Evolutionary conservation across 2,888 invertebrate species (phyloP), one percentile per base, ranked within the genome.

Genomic region (Temnothorax unifasciatus): DNA sequence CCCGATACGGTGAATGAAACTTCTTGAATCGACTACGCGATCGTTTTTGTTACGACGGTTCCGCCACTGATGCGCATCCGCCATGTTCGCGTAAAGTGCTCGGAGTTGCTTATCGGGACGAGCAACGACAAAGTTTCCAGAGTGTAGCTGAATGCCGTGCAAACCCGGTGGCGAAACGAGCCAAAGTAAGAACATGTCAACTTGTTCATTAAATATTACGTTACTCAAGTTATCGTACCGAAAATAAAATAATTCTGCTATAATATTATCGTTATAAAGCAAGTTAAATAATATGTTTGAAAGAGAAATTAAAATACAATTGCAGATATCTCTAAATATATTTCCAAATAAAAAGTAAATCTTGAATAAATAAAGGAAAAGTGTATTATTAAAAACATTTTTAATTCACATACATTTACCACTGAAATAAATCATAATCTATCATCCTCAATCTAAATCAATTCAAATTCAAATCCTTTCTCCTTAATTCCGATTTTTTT

Each of bases 1-100:
- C 50, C 29, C 79, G 82, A 82, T 64, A 47, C 74, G n/a, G 25
- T 73, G 75, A 81, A 81, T 81, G 79, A 81, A 81, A 81, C 74
- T 81, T 81, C 74, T 73, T 81, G 59, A 77, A 71, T 77, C 41
- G 54, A 79, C 73, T 79, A 59, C 13, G 13, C 34, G 47, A 59
- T 59, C 57, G 59, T 73, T 81, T 73, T 73, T 81, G 79, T 2
- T 15, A 44, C 13, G 21, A 29, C 61, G n/a, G 63, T 63, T 34
- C 11, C 18, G 59, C 44, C 25, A 25, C 68, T 54, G 54, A 44
- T 41, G 52, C 52, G 52, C 44, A 29, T 59, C 44, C 59, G 47
- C 59, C 73, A 79, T 79, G 18, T 73, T 79, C 59, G 74, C 79
- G 74, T 38, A 59, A 73, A 79, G 79, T 79, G 71, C 57, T 59